These are phyloP conservation scores for Trypoxylon attenuatum DNA, from an alignment of 2,888 invertebrate species.

Conservation along the genomic window DNA sequence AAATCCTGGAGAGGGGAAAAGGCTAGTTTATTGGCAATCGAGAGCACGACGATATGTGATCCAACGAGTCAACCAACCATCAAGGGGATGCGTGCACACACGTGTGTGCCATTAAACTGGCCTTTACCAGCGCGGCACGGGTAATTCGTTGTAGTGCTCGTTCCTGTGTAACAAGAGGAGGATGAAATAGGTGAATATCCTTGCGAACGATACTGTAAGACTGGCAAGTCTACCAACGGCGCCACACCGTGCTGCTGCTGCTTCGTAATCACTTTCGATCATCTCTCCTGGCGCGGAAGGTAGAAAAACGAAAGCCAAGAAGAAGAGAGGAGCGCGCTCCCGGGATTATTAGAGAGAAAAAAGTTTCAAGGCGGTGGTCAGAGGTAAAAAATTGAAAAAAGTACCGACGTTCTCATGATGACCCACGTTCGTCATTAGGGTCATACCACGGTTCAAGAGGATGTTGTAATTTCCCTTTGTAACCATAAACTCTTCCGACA, in stretches of 20 bases:
- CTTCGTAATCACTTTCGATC: constrained; percentile 5
- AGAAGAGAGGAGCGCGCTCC: constrained; percentile 14
- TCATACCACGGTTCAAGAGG: neutral
- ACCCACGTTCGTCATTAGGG: neutral
- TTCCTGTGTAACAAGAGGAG: constrained; percentile 31
- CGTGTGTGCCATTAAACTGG: constrained; percentile 19
- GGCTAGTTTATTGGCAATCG: constrained; percentile 20
- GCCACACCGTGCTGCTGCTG: neutral
- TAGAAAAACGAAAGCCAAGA: constrained; percentile 1
- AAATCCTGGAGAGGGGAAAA: too few relatives aligned
- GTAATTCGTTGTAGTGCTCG: constrained; percentile 40
- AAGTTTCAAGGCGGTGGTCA: too few relatives aligned
- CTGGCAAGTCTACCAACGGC: constrained; percentile 16
- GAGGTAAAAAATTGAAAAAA: too few relatives aligned
- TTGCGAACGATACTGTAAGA: too few relatives aligned
- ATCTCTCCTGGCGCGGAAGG: constrained; percentile 12
- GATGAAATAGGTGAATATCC: constrained; percentile 17
- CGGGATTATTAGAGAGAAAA: too few relatives aligned
- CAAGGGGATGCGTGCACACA: constrained; percentile 15
- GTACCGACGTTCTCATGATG: constrained; percentile 1
- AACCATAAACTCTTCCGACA: too few relatives aligned
- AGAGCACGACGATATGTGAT: constrained; percentile 2
- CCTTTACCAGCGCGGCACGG: constrained; percentile 7
- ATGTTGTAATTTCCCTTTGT: neutral
- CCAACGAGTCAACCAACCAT: constrained; percentile 12